phyloP scores from a whole-genome alignment of 2,888 invertebrate genomes.

The Tenthredo distinguenda region DNA sequence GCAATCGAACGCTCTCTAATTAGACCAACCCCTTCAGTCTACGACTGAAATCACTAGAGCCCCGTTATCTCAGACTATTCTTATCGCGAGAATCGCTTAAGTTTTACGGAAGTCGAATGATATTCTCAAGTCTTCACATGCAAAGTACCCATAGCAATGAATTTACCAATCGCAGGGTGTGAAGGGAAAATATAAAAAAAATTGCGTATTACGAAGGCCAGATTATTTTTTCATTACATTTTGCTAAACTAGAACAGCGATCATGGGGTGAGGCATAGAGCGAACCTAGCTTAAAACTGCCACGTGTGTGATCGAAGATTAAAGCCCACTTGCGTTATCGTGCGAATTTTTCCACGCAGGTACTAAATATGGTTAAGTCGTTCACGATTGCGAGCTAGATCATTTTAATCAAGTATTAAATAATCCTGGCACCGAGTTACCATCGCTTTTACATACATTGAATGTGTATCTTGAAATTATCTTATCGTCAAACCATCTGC shows the following conservation, averaged over 20 bases:
- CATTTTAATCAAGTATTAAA: constrained; percentile 8
- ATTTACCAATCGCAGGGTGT: too few species aligned
- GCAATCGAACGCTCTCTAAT: not conserved
- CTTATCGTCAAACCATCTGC: not conserved
- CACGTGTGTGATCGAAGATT: constrained; percentile 13
- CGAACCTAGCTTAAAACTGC: not conserved
- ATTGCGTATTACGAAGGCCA: not conserved
- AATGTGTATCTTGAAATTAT: not conserved
- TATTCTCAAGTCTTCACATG: too few species aligned
- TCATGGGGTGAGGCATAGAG: not conserved
- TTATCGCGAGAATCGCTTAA: not conserved
- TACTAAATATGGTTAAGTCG: not conserved
- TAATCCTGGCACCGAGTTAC: not conserved
- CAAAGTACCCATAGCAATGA: too few species aligned
- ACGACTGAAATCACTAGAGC: not conserved
- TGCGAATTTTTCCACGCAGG: constrained; percentile 22
- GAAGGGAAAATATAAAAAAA: not conserved
- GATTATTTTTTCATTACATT: not conserved
- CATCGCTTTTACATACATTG: not conserved
- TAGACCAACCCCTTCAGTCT: not conserved
- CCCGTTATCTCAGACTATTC: not conserved
- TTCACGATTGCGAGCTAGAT: not conserved
- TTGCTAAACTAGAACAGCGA: not conserved
- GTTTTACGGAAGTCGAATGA: not conserved
- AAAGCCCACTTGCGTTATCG: not conserved